Percentiles rank a stretch among this genome's conserved stretches.
phyloP scores from a whole-genome alignment of 1,140 invertebrate species.

The Dufourea novaeangliae region DNA sequence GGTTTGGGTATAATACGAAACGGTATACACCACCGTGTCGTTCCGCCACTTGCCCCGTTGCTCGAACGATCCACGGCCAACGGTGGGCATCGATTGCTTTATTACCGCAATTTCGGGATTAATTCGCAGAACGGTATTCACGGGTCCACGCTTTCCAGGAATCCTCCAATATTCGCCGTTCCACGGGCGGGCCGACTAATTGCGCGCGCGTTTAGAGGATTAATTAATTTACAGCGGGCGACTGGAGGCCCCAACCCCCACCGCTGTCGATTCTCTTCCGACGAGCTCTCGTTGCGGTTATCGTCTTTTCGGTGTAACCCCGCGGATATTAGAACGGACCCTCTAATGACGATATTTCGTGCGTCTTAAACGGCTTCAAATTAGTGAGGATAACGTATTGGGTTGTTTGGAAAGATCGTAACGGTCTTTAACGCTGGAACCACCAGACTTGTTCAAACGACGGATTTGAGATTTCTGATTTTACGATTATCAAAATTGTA shows the following conservation, averaged over 20 bases:
- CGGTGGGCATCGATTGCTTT: conserved; percentile 47
- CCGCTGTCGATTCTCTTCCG: conserved; percentile 22
- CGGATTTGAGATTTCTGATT: too few species aligned
- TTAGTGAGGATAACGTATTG: too few species aligned
- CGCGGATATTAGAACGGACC: too few species aligned
- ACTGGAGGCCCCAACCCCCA: conserved; percentile 4
- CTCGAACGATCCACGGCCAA: conserved; percentile 14
- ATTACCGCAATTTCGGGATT: conserved; percentile 49
- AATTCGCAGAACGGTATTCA: conserved; percentile 45
- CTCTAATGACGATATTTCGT: too few species aligned
- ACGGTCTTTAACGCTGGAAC: too few species aligned
- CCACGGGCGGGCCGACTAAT: conserved; percentile 23
- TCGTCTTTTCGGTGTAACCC: neutral
- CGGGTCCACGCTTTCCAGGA: conserved; percentile 32
- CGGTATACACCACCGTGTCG: conserved; percentile 14
- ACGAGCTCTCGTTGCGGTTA: neutral
- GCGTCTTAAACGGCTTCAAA: too few species aligned
- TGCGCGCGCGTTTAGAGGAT: conserved; percentile 27
- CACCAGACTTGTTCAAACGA: too few species aligned
- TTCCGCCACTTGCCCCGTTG: neutral
- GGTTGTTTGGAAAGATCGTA: too few species aligned
- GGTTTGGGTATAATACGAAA: conserved; percentile 47
- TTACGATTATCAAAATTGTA: too few species aligned
- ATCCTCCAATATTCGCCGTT: conserved; percentile 48
- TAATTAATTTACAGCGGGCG: conserved; percentile 52